Percentiles rank a stretch among this genome's conserved stretches.
Evolutionary conservation across 2,888 invertebrate genomes (phyloP).

Genomic region (Mesochorus sp.): DNA sequence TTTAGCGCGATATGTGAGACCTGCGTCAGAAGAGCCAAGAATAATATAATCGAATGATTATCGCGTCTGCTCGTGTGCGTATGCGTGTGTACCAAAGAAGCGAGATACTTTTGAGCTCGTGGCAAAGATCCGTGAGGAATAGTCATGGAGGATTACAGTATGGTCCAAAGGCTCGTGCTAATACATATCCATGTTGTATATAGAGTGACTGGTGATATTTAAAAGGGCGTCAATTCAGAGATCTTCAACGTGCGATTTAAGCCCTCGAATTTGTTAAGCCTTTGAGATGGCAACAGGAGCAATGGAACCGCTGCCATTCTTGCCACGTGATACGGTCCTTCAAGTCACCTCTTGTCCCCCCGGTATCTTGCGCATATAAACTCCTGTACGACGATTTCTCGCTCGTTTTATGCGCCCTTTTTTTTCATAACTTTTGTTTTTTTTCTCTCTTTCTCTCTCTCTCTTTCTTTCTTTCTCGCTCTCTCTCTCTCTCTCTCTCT

Average conservation of each 20-base stretch:
- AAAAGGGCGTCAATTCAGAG: too few relatives aligned
- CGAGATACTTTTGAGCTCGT: not conserved
- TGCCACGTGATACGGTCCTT: not conserved
- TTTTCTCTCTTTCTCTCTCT: not conserved
- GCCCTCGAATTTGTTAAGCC: too few relatives aligned
- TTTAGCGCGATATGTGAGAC: not conserved
- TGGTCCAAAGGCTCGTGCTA: not conserved
- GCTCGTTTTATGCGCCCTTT: not conserved
- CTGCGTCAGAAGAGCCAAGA: not conserved
- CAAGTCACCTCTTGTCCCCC: conserved; percentile 41
- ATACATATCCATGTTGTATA: too few relatives aligned
- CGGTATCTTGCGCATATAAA: conserved; percentile 31
- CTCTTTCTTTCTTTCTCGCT: not conserved
- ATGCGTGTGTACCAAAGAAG: not conserved
- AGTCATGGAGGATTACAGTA: conserved; percentile 5
- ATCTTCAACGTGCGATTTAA: too few relatives aligned
- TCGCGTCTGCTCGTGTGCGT: not conserved
- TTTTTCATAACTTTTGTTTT: not conserved
- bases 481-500: not conserved
- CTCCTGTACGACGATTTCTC: not conserved
- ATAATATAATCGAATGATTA: conserved; percentile 45
- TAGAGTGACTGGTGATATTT: too few relatives aligned
- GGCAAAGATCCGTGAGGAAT: not conserved
- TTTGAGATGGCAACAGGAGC: too few relatives aligned
- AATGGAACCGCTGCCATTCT: too few relatives aligned